Base-by-base conservation (phyloP, 2,797 vertebrate genomes). In the Cirrhinus molitorella region DNA sequence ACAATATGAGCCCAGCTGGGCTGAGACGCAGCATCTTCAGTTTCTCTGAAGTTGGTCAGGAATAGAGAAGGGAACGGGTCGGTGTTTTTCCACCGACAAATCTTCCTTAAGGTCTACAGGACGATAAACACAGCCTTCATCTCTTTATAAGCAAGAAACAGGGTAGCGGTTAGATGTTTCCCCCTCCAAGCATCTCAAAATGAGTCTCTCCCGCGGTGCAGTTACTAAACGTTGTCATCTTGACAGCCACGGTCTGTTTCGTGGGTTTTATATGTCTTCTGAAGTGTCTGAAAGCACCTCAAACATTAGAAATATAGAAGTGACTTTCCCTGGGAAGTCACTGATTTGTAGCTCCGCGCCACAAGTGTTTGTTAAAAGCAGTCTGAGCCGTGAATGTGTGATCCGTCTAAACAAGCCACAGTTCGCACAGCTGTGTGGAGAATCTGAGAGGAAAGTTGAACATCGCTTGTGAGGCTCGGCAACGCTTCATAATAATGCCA, bases 1-100 rank as follows among this genome's bases (percentile, higher is more conserved):
- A 90, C 81, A 91, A 86, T 40, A 87, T 80, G 85, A 94, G 89
- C 87, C 92, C 91, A 88, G 91, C 81, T 84, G 88, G 87, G 88
- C 83, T 86, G 76, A 85, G 82, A 61, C 87, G 90, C 88, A 82
- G 87, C 89, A 84, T 87, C 88, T 85, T 90, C 66, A 72, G 74
- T 76, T 89, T 67, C 71, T 53, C 78, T 76, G 80, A 88, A 88
- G 84, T 87, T 87, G 51, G 53, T 61, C 65, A 53, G 76, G 65
- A 47, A 40, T 73, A 28, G 23, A 76, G 40, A 65, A 81, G 75
- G 61, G 34, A 81, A 84, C 70, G 59, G 74, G 78, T 70, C 70
- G 71, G 82, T 68, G 57, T 57, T 14, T 55, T 74, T 31, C 59
- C 47, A 23, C 28, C 47, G 17, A 55, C 34, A 67, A 51, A 25